Base-by-base conservation (phyloP, 2,888 invertebrate species). In the Palloptera scutellata region DNA sequence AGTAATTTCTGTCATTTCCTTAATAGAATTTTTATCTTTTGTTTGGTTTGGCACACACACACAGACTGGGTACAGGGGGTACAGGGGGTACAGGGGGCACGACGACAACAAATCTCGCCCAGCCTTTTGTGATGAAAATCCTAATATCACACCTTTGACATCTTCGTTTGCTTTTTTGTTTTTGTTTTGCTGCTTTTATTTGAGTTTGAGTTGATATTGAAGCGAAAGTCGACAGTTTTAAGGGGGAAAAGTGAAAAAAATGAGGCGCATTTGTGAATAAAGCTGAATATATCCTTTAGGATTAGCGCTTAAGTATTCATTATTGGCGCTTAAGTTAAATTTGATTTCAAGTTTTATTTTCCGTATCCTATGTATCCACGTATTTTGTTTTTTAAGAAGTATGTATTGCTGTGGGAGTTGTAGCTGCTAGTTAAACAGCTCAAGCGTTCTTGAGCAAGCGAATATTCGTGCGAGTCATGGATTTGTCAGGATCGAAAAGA, bases 21-120 rank as follows among this genome's bases (percentile, higher is more conserved):
- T 83, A 83, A 83, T 83, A 83, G 84, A 83, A 82, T 79, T 83
- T 78, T 82, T 83, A 82, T 81, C 81, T 80, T 74, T 77, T 79
- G 75, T 76, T 74, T 69, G 54, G 67, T 72, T 69, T 71, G 69
- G 55, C 58, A 57, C 52, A 40, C 41, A 64, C 20, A 17, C 6
- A 17, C 3, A 48, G 59, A 15, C 1, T 20, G n/a, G 48, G 57
- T 13, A 1, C 3, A 12, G 2, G 12, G 11, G 1, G 17, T 4
- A 51, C 17, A 15, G 1, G 30, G 30, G 30, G 30, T n/a, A 30
- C 30, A 30, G 6, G 30, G 30, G 30, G n/a, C n/a, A n/a, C n/a
- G 12, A 45, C 45, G n/a, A 30, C 30, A 30, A 6, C 30, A 4
- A 30, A 6, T 30, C 30, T 6, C 15, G 8, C 15, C 8, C 15